Percentiles rank a stretch among this genome's conserved stretches.
These are phyloP conservation scores for Mesoligia furuncula DNA, from an alignment of 2,888 invertebrate genomes.

Conservation along the genomic window DNA sequence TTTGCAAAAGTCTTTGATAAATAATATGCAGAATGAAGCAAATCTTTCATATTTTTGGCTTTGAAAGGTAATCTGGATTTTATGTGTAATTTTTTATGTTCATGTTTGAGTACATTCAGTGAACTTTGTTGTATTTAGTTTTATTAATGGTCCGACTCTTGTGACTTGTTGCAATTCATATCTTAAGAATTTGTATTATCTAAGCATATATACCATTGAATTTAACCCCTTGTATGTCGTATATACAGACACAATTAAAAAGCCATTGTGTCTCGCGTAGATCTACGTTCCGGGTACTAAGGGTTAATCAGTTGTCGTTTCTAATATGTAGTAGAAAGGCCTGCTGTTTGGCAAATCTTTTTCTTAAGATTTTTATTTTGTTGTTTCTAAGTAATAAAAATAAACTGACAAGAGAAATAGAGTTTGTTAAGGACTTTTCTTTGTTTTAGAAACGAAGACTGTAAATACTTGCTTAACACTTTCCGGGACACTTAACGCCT, in stretches of 20 bases:
- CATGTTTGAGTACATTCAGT: conserved; percentile 4
- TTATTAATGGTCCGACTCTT: conserved; percentile 7
- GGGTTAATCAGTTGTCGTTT: too few relatives aligned
- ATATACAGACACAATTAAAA: too few relatives aligned
- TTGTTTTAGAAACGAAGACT: too few relatives aligned
- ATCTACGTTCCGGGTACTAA: too few relatives aligned
- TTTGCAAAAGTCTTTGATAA: conserved; percentile 24
- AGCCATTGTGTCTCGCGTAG: too few relatives aligned
- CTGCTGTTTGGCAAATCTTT: background rate
- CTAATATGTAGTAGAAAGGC: background rate
- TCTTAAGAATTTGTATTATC: too few relatives aligned
- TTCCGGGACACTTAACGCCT: too few relatives aligned
- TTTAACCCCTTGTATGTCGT: too few relatives aligned
- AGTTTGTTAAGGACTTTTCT: background rate
- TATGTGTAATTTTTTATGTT: background rate
- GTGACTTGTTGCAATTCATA: background rate
- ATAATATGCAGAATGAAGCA: conserved; percentile 18
- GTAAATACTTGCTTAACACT: background rate
- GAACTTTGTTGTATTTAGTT: background rate
- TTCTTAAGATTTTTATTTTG: background rate
- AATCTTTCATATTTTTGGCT: conserved; percentile 5
- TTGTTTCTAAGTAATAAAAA: background rate
- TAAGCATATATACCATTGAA: too few relatives aligned
- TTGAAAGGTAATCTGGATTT: conserved; percentile 6
- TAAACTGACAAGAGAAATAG: background rate